Base-by-base conservation (phyloP, 30 jellyfish, hydroid and myxozoan genomes). In the Clytia hemisphaerica region DNA sequence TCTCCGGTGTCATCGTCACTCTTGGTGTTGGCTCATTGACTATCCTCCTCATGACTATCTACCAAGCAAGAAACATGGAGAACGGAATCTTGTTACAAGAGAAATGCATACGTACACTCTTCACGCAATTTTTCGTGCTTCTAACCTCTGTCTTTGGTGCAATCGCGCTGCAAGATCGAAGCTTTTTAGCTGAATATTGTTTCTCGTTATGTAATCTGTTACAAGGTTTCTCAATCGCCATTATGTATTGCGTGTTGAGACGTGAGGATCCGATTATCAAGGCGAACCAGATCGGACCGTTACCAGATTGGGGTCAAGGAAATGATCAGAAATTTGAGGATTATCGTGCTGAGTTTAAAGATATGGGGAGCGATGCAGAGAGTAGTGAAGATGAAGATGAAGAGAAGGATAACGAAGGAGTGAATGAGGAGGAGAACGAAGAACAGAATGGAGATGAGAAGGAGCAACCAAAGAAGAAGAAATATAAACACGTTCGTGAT, bases 121-220 rank as follows among this genome's bases (percentile, higher is more conserved):
- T 89, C 44, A 82, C 95, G 0, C 77, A 90, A 0, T 68, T 89
- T 6, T 81, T 82, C 71, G 70, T 88, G 35, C 69, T 89, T 38
- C 77, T 78, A 26, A 76, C 95, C 10, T 85, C 94, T 6, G 69
- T 77, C 6, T 89, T 82, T 69, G 98, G 95, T 4, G 93, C 93
- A 37, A 29, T 57, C 16, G 94, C 95, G 0, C 72, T 89, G 16
- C 82, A 69, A 40, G 71, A 86, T 18, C 84, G 92, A 26, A 67
- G 47, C 6, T 89, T 45, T 58, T 76, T 91, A 21, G 75, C 92
- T 25, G 93, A 89, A 67, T 89, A 89, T 40, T 9, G 81, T 91
- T 89, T 89, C 67, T 61, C 98, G 16, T 78, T 89, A 3, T 89
- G 83, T 32, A 89, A 89, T 46, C 22, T 89, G 9, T 47, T 89